Evolutionary conservation across 2,113 vertebrate species (phyloP), one percentile per base, ranked within the genome.

Genomic region (Oophaga pumilio): DNA sequence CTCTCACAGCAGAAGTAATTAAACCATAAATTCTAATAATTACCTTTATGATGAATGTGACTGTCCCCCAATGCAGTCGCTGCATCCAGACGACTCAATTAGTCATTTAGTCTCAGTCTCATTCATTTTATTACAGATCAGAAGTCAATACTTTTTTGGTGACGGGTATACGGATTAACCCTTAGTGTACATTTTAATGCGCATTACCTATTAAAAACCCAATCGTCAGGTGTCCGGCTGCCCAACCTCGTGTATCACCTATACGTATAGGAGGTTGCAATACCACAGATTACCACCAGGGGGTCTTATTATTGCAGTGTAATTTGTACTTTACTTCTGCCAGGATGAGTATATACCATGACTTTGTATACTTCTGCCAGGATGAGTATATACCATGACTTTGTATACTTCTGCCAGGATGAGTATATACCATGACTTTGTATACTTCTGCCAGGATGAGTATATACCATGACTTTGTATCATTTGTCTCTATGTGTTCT

Each of bases 11-110:
- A 18, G 81, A 83, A 62, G 6, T 85, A 85, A 85, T 85, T 57
- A 85, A 62, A 22, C 14, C 71, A 76, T 85, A 60, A 60, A 85
- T 85, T 76, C 13, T 13, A 43, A 50, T 53, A 59, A 76, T 76
- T 73, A 76, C 69, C 71, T 76, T 28, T 59, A 57, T 73, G 66
- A 84, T 68, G n/a, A 43, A 73, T 33, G 52, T 9, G 9, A 15
- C 57, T 33, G 15, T n/a, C 12, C 64, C 14, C 49, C 78, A 2
- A 79, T 79, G 26, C 71, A 9, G 53, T 74, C 71, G 0, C n/a
- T 14, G 53, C 11, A 1, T 20, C 22, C 59, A 82, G 22, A 53
- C 10, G 0, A 17, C 50, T 33, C 69, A 60, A 74, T 85, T 43
- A 59, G 33, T 57, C 28, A 73, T 59, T 24, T 22, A 26, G 20